These are phyloP conservation scores for Paraescarpia echinospica DNA, from an alignment of 1,140 invertebrate species.

Conservation along the genomic window DNA sequence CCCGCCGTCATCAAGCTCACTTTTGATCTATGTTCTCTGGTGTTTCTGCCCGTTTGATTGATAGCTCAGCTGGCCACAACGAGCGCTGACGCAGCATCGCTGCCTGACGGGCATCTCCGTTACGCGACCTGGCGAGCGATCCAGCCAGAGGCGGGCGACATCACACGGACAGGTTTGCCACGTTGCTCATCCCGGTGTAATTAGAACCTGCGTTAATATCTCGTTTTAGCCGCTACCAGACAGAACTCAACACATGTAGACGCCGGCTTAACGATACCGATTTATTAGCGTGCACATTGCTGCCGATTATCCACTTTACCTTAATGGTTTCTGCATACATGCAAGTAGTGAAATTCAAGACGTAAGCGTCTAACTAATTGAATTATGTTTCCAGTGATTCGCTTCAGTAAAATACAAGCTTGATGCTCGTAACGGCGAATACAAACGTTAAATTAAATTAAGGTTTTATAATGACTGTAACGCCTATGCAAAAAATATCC, in stretches of 20 bases:
- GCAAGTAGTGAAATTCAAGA: neutral
- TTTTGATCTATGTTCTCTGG: slow-evolving; percentile 1
- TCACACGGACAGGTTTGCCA: neutral
- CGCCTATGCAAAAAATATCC: neutral
- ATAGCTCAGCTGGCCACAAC: neutral
- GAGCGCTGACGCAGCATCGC: neutral
- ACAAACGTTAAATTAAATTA: neutral
- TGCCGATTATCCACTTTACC: neutral
- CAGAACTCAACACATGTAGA: neutral
- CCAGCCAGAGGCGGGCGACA: neutral
- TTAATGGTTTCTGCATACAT: neutral
- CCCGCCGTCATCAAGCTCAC: neutral
- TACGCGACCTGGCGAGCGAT: neutral
- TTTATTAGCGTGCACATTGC: neutral
- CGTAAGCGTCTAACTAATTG: neutral
- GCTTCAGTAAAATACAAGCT: neutral
- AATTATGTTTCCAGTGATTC: neutral
- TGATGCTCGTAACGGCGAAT: neutral
- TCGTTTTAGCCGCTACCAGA: neutral
- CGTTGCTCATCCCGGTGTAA: neutral
- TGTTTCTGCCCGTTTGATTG: neutral
- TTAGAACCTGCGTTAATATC: slow-evolving; percentile 5
- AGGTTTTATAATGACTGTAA: neutral
- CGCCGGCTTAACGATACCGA: neutral
- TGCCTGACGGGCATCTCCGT: neutral